Conservation (phyloP, 2,888 invertebrate species). For the Drosophila ustulata region DNA sequence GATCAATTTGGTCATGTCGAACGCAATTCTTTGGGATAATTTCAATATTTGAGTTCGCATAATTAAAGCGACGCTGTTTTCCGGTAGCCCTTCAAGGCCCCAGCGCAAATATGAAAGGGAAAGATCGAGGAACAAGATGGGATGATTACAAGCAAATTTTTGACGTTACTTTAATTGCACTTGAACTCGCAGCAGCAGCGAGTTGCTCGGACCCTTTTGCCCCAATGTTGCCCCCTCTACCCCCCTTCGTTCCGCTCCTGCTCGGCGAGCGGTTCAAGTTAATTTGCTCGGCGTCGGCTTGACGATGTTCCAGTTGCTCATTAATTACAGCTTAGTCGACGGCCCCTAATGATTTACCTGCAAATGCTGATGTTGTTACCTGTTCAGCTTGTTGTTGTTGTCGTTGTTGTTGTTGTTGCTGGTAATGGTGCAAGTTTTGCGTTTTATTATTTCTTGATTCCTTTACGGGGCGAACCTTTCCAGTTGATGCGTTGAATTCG, state of each 20-base stretch:
- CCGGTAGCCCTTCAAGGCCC: neutral
- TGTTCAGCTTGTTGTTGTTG: conserved; percentile 23
- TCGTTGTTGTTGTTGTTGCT: conserved; percentile 19
- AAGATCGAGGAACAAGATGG: neutral
- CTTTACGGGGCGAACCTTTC: conserved; percentile 43
- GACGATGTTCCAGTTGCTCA: conserved; percentile 74
- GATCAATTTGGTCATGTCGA: neutral
- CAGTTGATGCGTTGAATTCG: conserved; percentile 3
- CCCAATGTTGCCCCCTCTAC: neutral
- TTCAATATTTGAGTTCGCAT: neutral
- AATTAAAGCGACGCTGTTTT: neutral
- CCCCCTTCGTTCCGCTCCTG: neutral
- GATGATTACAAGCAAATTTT: conserved; percentile 53
- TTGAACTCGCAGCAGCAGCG: conserved; percentile 49
- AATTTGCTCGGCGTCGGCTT: conserved; percentile 66
- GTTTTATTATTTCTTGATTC: conserved; percentile 64
- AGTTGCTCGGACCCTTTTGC: conserved; percentile 22
- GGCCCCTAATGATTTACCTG: conserved; percentile 70
- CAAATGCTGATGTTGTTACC: conserved; percentile 46
- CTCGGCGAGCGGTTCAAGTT: conserved; percentile 57
- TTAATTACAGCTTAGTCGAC: conserved; percentile 72
- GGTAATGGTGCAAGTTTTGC: conserved; percentile 52
- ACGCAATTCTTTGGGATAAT: neutral
- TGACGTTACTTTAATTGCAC: conserved; percentile 70
- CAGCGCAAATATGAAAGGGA: neutral